Percentiles rank a stretch among this genome's conserved stretches.
Evolutionary conservation across 2,888 invertebrate species (phyloP).

Genomic region (Eristalis pertinax): DNA sequence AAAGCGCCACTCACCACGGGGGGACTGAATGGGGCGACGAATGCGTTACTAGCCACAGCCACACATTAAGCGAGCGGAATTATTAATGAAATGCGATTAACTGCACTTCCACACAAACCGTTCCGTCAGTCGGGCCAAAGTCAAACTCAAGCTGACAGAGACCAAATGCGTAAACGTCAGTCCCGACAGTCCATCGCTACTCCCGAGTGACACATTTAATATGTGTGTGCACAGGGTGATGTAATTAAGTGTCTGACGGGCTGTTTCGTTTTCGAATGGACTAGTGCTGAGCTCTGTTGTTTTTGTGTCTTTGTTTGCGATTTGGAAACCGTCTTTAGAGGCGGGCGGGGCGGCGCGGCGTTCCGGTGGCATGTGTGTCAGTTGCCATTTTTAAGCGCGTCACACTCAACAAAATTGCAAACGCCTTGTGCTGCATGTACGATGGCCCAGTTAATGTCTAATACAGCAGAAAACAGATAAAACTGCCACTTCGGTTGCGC

Average conservation of each 20-base stretch:
- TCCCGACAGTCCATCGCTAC: constrained; percentile 10
- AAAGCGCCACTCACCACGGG: not conserved
- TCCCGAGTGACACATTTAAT: not conserved
- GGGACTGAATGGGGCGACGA: not conserved
- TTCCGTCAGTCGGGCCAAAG: not conserved
- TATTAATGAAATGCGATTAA: constrained; percentile 53
- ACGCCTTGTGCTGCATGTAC: not conserved
- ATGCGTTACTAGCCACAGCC: not conserved
- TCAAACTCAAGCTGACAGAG: not conserved
- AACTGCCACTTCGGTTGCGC: not conserved
- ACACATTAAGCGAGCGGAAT: constrained; percentile 22
- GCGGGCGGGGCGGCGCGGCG: not conserved
- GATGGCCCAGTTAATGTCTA: not conserved
- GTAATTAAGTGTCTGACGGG: constrained; percentile 57
- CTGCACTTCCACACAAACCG: constrained; percentile 30
- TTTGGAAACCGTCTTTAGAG: not conserved
- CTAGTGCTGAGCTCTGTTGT: not conserved
- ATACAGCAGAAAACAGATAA: not conserved
- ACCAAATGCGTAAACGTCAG: constrained; percentile 22
- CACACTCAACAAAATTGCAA: not conserved
- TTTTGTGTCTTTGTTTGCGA: not conserved
- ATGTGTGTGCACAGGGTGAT: constrained; percentile 5
- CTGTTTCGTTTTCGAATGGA: constrained; percentile 37
- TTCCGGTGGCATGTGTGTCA: not conserved
- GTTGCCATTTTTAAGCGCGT: not conserved